Percentiles rank a stretch among this genome's conserved stretches.
Conservation (phyloP, 2,888 invertebrate genomes). For the Drosophila prostipennis region DNA sequence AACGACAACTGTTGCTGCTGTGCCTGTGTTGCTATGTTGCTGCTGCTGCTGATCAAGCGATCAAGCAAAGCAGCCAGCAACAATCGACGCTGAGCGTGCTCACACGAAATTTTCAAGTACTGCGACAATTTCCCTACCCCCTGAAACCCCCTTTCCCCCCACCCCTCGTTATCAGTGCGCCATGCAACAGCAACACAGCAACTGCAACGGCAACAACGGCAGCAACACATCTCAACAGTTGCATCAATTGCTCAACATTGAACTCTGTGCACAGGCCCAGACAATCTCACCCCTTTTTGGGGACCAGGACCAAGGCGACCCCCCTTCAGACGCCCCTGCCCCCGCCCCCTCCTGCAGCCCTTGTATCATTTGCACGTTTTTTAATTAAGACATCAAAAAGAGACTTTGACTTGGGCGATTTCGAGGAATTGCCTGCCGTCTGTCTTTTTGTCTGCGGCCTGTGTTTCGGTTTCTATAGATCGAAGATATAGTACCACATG, state of each 20-base stretch:
- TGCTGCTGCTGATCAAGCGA: conserved; percentile 69
- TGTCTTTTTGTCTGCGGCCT: conserved; percentile 31
- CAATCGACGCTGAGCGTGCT: conserved; percentile 78
- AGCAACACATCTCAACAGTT: conserved; percentile 79
- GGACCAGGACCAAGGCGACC: neutral
- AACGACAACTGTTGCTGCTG: conserved; percentile 56
- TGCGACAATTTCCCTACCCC: conserved; percentile 68
- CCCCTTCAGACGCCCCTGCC: neutral
- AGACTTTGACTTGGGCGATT: conserved; percentile 77
- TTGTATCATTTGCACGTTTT: conserved; percentile 77
- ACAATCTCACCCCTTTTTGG: conserved; percentile 14
- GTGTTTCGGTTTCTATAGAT: conserved; percentile 69
- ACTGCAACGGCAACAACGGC: conserved; percentile 46
- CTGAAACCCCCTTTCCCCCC: conserved; percentile 10
- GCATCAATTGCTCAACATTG: conserved; percentile 81
- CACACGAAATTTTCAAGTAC: conserved; percentile 80
- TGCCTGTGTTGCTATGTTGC: conserved; percentile 30
- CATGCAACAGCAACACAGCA: conserved; percentile 59
- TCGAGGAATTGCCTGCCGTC: conserved; percentile 73
- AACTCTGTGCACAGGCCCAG: conserved; percentile 62
- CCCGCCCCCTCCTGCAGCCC: conserved; percentile 4
- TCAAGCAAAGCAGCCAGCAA: conserved; percentile 52
- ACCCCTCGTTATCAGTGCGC: conserved; percentile 63
- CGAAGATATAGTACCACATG: conserved; percentile 63
- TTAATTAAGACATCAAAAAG: conserved; percentile 80